Base-by-base conservation (phyloP, 2,797 vertebrate species). In the Champsocephalus gunnari region DNA sequence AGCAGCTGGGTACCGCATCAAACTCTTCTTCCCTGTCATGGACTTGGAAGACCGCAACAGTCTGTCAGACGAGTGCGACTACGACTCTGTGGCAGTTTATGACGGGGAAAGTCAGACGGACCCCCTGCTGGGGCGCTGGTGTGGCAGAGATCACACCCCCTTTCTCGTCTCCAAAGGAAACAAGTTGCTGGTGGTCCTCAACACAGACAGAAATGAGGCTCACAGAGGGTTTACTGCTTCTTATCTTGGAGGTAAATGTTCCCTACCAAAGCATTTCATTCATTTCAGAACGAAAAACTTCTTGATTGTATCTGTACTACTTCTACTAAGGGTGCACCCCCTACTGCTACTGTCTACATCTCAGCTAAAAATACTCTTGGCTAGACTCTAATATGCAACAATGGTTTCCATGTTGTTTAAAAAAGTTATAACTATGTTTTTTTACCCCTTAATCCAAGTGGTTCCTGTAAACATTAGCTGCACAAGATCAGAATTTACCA, bases 381-480 rank as follows among this genome's bases (percentile, higher is more conserved):
- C 34, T 7, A 19, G 34, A 51, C 24, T 47, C 11, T 13, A 48
- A 54, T 50, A 32, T n/a, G 12, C 45, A 1, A 54, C 9, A 41
- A 56, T 38, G 34, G 41, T 17, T 67, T 24, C 19, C 0, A 54
- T 49, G 10, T 48, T 10, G 9, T 64, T 59, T 47, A 12, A 50
- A 73, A 4, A 49, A 68, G 48, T 13, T 24, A 14, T 68, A 77
- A 44, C 21, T 66, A 63, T 80, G 11, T 63, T 14, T 50, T 48
- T 50, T 11, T 0, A 7, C 28, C 11, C 17, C 10, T 3, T 16
- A 44, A 80, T 82, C 32, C 61, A 82, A 99, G 98, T 99, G 62
- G 96, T 99, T 6, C 98, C 98, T 43, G 92, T 99, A 81, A 99
- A 99, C 0, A 80, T 99, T 77, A 99, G 96, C 95, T 99, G 98